Percentiles rank a stretch among this genome's conserved stretches.
Evolutionary conservation across 2,797 vertebrate species (phyloP).

Genomic region (Meriones psammophilus): DNA sequence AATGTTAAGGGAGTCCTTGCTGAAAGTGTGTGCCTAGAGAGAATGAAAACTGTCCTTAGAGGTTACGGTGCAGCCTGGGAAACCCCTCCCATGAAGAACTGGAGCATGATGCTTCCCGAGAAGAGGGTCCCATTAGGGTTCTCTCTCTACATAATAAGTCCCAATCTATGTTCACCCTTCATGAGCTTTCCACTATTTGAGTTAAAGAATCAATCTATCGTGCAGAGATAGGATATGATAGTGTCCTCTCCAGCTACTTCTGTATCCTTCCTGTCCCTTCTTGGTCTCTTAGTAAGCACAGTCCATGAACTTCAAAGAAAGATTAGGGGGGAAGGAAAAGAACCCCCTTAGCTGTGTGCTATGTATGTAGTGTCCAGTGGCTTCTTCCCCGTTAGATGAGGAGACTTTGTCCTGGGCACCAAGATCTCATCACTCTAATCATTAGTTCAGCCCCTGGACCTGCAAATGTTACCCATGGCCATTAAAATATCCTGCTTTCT

Average conservation of each 20-base stretch:
- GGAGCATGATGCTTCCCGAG: not conserved
- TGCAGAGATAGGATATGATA: not conserved
- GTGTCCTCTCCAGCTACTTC: not conserved
- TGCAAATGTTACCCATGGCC: slow-evolving; percentile 84
- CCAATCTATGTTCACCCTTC: not conserved
- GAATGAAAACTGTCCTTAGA: slow-evolving; percentile 12
- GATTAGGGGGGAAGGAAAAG: slow-evolving; percentile 4
- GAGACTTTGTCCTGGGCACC: slow-evolving; percentile 83
- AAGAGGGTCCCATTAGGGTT: not conserved
- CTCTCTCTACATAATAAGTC: not conserved
- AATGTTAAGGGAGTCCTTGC: not conserved
- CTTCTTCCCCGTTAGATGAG: slow-evolving; percentile 84
- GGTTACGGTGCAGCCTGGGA: not conserved
- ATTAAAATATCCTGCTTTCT: slow-evolving; percentile 86
- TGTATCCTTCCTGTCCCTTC: not conserved
- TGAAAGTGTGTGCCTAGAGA: not conserved
- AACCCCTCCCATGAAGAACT: not conserved
- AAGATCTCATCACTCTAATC: slow-evolving; percentile 85
- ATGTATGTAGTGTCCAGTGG: not conserved
- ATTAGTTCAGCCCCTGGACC: slow-evolving; percentile 86
- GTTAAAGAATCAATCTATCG: not conserved
- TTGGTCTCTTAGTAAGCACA: slow-evolving; percentile 23
- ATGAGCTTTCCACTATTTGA: not conserved
- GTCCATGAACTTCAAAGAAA: slow-evolving; percentile 52
- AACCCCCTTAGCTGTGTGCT: not conserved